Evolutionary conservation across 2,113 vertebrate genomes (phyloP).

Genomic region (Aspiorhynchus laticeps): DNA sequence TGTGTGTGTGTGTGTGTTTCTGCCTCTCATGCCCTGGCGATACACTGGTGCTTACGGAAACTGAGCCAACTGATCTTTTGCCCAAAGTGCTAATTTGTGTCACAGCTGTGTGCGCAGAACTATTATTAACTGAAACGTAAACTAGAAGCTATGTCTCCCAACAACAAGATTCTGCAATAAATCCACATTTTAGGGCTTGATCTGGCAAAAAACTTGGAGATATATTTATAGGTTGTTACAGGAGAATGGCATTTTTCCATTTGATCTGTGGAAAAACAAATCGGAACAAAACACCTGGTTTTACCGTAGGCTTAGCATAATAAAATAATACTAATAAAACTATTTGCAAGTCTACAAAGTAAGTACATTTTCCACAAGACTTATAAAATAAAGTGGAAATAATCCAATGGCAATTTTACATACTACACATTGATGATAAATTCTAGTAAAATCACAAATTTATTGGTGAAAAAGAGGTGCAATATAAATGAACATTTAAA

Average conservation of each 20-base stretch:
- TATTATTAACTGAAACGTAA: constrained; percentile 81
- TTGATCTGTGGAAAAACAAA: constrained; percentile 74
- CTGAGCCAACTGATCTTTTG: constrained; percentile 74
- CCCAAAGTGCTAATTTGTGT: constrained; percentile 78
- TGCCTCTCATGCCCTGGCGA: constrained; percentile 67
- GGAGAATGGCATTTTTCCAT: constrained; percentile 75
- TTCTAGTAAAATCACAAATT: neutral
- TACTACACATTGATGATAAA: neutral
- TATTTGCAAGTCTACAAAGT: constrained; percentile 17
- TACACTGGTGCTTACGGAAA: constrained; percentile 68
- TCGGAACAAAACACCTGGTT: constrained; percentile 76
- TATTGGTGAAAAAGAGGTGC: neutral
- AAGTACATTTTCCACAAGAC: constrained; percentile 27
- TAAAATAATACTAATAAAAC: constrained; percentile 38
- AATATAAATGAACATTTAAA: neutral
- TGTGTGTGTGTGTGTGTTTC: constrained; percentile 8
- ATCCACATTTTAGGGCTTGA: constrained; percentile 70
- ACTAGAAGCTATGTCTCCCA: constrained; percentile 77
- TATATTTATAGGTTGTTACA: constrained; percentile 72
- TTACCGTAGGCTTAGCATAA: constrained; percentile 50
- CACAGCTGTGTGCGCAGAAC: constrained; percentile 70
- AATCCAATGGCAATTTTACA: neutral
- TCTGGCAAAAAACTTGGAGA: constrained; percentile 63
- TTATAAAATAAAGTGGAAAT: constrained; percentile 36
- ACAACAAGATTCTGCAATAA: constrained; percentile 77